phyloP scores from a whole-genome alignment of 2,797 vertebrate genomes.

The Ibycter americanus region DNA sequence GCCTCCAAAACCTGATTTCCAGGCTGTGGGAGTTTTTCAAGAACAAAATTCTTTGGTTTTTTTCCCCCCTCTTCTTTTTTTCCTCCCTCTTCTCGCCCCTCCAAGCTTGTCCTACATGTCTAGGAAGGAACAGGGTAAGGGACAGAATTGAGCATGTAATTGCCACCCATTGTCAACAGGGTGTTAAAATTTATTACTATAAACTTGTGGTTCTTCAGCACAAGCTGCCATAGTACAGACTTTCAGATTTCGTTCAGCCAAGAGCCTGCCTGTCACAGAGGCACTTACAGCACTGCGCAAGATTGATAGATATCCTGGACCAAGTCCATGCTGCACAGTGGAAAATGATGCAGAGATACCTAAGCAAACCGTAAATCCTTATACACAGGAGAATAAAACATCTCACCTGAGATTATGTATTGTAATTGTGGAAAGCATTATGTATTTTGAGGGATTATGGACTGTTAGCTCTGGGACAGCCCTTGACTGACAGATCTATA shows the following conservation, averaged over 20 bases:
- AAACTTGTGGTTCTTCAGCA: not conserved
- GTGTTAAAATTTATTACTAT: not conserved
- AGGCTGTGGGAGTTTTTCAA: not conserved
- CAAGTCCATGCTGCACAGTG: not conserved
- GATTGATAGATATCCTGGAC: not conserved
- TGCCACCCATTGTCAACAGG: not conserved
- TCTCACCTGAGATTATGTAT: not conserved
- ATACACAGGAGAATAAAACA: not conserved
- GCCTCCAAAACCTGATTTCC: not conserved
- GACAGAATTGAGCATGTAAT: not conserved
- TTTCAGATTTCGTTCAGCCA: not conserved
- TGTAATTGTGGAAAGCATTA: not conserved
- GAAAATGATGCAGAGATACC: not conserved
- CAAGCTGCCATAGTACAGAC: not conserved
- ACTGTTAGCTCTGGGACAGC: not conserved
- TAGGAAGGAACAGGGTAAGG: not conserved
- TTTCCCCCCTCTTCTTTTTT: accelerated
- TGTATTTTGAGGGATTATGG: not conserved
- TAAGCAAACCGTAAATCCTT: not conserved
- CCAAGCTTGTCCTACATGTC: not conserved
- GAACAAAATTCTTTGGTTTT: accelerated
- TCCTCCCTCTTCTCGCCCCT: accelerated
- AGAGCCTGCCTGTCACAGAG: not conserved
- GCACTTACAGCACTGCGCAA: not conserved
- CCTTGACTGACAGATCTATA: not conserved